Conservation (phyloP, 2,888 invertebrate genomes). For the Epicampocera succincta region DNA sequence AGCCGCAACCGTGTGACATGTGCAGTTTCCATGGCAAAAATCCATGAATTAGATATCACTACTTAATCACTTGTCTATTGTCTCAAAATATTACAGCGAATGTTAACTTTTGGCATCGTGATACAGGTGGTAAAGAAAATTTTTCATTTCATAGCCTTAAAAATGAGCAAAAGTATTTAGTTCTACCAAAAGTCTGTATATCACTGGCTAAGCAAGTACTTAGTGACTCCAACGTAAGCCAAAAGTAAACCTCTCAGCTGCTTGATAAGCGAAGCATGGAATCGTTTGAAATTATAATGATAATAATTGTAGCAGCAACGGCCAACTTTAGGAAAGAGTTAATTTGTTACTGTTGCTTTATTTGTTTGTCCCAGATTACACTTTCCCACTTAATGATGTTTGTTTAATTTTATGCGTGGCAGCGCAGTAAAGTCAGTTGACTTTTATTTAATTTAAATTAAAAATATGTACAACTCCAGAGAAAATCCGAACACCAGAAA, state of each 20-base stretch:
- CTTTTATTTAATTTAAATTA: slow-evolving; percentile 45
- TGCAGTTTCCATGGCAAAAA: too few relatives aligned
- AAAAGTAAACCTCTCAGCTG: neutral
- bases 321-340: slow-evolving; percentile 69
- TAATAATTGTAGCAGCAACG: slow-evolving; percentile 70
- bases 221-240: neutral
- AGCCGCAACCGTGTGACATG: too few relatives aligned
- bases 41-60: too few relatives aligned
- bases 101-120: too few relatives aligned
- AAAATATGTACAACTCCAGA: slow-evolving; percentile 8
- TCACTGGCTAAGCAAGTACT: too few relatives aligned
- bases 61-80: too few relatives aligned
- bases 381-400: slow-evolving; percentile 69
- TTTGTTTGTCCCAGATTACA: slow-evolving; percentile 52
- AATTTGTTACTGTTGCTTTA: too few relatives aligned
- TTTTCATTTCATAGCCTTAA: too few relatives aligned
- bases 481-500: neutral
- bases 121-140: too few relatives aligned
- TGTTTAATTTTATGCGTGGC: slow-evolving; percentile 72
- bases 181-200: too few relatives aligned
- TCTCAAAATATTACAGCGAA: too few relatives aligned
- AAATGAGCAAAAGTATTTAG: too few relatives aligned
- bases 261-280: neutral
- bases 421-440: slow-evolving; percentile 52
- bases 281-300: neutral